Percentiles rank a stretch among this genome's conserved stretches.
phyloP scores from a whole-genome alignment of 2,888 invertebrate species.

The Andrena marginata region DNA sequence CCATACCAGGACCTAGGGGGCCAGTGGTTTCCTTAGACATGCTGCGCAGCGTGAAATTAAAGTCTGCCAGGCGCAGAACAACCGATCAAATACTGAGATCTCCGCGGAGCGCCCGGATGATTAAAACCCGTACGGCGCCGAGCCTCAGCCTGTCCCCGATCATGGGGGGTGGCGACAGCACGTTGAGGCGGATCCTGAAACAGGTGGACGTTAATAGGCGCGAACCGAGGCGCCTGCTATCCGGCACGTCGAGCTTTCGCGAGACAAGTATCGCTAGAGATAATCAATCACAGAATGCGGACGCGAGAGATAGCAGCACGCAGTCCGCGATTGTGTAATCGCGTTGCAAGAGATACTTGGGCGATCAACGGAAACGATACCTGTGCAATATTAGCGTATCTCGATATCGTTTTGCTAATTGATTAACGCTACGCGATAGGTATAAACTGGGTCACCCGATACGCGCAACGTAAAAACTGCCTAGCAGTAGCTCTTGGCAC shows the following conservation, averaged over 20 bases:
- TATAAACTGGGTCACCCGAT: not conserved
- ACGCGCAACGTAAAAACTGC: not conserved
- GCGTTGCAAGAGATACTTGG: not conserved
- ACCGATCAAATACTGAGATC: constrained; percentile 72
- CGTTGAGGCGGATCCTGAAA: constrained; percentile 74
- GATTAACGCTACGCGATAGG: constrained; percentile 1
- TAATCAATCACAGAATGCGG: constrained; percentile 53
- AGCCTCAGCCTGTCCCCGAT: constrained; percentile 76
- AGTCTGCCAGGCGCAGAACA: constrained; percentile 76
- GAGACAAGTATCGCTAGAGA: constrained; percentile 66
- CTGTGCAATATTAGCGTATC: not conserved
- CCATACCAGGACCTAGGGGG: constrained; percentile 69
- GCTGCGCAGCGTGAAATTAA: constrained; percentile 82
- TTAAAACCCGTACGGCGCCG: constrained; percentile 65
- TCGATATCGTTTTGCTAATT: constrained; percentile 5
- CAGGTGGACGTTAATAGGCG: constrained; percentile 74
- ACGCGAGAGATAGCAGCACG: constrained; percentile 60
- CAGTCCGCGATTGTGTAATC: constrained; percentile 50
- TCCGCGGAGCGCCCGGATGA: constrained; percentile 73
- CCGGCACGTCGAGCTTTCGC: constrained; percentile 45
- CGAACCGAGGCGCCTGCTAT: constrained; percentile 58
- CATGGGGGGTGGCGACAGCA: constrained; percentile 68
- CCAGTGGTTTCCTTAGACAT: constrained; percentile 82
- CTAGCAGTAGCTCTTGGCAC: not conserved
- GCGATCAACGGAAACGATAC: not conserved